phyloP scores from a whole-genome alignment of 1,140 invertebrate species.

The Sipha flava region DNA sequence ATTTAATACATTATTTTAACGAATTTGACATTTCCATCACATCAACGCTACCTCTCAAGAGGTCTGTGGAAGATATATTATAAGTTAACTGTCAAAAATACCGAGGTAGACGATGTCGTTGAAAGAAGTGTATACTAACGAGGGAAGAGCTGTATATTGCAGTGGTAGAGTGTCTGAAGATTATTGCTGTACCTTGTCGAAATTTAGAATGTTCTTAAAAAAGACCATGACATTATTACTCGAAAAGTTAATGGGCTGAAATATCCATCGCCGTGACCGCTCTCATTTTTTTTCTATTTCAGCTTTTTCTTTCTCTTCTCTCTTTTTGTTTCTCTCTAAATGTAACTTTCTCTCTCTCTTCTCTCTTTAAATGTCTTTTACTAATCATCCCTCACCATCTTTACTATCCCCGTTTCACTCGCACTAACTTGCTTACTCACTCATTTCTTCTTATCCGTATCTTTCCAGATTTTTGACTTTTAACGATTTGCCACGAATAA shows the following conservation, averaged over 20 bases:
- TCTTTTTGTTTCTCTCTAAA: background rate
- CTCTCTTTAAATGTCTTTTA: no score
- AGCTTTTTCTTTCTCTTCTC: background rate
- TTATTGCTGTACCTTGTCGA: conserved; percentile 15
- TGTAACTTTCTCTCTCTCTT: background rate
- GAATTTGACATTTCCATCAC: background rate
- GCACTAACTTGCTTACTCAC: no score
- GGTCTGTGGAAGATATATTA: background rate
- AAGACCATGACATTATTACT: conserved; percentile 23
- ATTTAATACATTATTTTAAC: no score
- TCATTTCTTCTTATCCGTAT: background rate
- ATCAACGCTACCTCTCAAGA: background rate
- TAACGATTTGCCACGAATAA: background rate
- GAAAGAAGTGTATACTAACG: background rate
- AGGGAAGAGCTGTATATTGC: background rate
- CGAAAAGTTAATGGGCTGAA: conserved; percentile 13
- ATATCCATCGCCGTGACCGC: background rate
- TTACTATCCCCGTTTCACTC: no score
- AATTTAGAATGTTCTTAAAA: conserved; percentile 5
- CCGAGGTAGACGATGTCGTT: background rate
- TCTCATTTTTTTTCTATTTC: no score
- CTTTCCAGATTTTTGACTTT: background rate
- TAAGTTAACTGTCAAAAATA: background rate
- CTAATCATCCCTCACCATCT: no score
- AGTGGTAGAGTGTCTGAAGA: background rate